Evolutionary conservation across 2,888 invertebrate species (phyloP).

Genomic region (Bruchidius siliquastri): DNA sequence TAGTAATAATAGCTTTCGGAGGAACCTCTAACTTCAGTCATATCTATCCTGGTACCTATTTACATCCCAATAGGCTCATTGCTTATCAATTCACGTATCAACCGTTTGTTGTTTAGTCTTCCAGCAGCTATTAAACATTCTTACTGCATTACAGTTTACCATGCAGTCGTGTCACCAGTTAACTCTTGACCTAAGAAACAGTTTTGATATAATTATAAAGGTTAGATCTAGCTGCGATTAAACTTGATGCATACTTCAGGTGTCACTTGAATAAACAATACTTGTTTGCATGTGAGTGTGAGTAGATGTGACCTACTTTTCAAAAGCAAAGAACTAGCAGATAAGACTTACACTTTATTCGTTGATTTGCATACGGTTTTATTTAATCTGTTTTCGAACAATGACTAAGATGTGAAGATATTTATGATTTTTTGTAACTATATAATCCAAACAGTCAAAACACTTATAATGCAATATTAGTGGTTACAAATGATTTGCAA

Average conservation of each 20-base stretch:
- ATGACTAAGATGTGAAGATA: background rate
- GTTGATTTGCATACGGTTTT: background rate
- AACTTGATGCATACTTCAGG: background rate
- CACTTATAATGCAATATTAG: too few relatives aligned
- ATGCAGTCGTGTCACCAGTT: background rate
- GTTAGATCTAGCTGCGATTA: background rate
- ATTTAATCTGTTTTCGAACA: background rate
- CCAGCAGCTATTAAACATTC: background rate
- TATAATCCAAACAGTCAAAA: too few relatives aligned
- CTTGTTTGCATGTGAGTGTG: background rate
- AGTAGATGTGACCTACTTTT: background rate
- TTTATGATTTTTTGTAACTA: too few relatives aligned
- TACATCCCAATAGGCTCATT: background rate
- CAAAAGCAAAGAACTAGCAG: background rate
- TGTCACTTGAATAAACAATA: background rate
- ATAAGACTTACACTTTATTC: background rate
- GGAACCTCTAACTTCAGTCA: too few relatives aligned
- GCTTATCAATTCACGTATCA: background rate
- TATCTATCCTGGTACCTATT: too few relatives aligned
- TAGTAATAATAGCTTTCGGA: too few relatives aligned
- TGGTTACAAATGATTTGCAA: too few relatives aligned
- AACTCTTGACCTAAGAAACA: background rate
- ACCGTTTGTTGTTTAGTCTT: background rate
- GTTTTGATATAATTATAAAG: background rate
- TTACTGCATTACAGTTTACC: background rate